Conservation (phyloP, 2,888 invertebrate species). For the Cephus pulcher region DNA sequence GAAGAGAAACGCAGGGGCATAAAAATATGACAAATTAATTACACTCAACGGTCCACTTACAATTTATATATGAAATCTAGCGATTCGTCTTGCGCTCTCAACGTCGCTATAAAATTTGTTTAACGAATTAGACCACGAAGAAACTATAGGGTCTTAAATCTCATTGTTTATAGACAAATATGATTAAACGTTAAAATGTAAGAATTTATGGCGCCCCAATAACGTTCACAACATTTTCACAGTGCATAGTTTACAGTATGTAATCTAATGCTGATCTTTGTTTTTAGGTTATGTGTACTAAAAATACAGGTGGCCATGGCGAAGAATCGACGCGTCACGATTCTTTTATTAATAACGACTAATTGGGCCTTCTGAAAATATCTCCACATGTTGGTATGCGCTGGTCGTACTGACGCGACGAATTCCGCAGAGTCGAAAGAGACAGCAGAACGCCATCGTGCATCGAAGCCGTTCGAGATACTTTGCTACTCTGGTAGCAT, state of each 20-base stretch:
- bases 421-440: constrained; percentile 27
- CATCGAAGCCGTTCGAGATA: neutral
- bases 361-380: constrained; percentile 17
- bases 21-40: no score
- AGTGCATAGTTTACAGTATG: neutral
- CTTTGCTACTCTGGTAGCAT: constrained; percentile 10
- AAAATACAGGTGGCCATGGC: neutral
- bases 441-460: constrained; percentile 4
- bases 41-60: no score
- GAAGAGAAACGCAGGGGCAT: neutral
- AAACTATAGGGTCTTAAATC: neutral
- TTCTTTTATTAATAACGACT: constrained; percentile 42
- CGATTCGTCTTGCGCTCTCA: neutral
- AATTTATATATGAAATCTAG: no score
- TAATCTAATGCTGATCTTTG: neutral
- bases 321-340: constrained; percentile 31
- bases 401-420: constrained; percentile 37
- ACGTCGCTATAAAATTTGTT: neutral
- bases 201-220: neutral
- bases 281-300: neutral
- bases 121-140: neutral
- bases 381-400: constrained; percentile 3
- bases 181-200: neutral
- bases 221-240: neutral
- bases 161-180: neutral